These are phyloP conservation scores for Bubo blakistoni DNA, from an alignment of 2,113 vertebrate species.

Conservation along the genomic window DNA sequence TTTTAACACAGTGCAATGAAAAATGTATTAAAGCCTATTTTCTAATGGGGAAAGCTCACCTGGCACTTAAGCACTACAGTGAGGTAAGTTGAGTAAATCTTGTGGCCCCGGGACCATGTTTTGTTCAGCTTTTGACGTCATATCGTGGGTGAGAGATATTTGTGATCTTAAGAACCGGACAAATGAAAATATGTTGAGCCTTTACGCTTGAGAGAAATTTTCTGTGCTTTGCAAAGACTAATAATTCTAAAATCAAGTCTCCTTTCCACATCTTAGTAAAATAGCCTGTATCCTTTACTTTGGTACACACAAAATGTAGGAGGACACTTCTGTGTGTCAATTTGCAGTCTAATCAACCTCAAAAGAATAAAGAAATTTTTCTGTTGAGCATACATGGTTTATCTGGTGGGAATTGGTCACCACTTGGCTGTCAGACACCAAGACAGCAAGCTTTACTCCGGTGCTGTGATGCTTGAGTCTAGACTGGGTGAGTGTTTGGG, in stretches of 20 bases:
- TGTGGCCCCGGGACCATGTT: fast-evolving
- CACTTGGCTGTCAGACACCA: background rate
- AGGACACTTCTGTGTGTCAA: background rate
- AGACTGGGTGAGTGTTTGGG: background rate
- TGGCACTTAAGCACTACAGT: constrained; percentile 77
- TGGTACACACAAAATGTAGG: background rate
- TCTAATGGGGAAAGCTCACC: constrained; percentile 87
- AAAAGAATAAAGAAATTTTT: background rate
- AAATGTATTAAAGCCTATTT: constrained; percentile 85
- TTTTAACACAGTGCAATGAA: constrained; percentile 80
- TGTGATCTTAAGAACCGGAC: background rate
- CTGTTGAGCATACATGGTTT: background rate
- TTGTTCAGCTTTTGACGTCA: background rate
- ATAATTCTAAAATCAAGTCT: background rate
- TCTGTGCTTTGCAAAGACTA: background rate
- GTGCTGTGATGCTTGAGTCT: background rate
- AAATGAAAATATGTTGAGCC: background rate
- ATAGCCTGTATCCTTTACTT: background rate
- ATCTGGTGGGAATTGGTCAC: background rate
- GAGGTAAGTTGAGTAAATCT: constrained; percentile 68
- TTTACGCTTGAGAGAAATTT: background rate
- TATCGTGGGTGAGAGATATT: no score
- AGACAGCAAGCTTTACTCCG: background rate
- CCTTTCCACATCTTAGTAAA: background rate
- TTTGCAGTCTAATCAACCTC: background rate